Conservation (phyloP, 1,140 invertebrate species). For the Triops cancriformis region DNA sequence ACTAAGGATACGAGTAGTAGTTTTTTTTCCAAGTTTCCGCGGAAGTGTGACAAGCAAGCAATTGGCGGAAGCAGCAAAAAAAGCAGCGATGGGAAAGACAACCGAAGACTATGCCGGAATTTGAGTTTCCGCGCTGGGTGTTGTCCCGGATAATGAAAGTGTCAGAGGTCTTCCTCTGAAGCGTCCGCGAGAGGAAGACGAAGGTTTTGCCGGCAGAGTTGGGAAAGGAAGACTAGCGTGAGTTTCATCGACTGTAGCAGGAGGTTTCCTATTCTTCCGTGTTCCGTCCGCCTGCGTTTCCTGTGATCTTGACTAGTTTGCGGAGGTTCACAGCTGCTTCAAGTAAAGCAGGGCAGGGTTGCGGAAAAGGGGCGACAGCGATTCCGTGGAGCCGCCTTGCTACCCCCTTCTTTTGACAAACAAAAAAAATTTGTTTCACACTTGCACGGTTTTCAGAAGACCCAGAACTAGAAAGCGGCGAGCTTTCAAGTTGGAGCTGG, state of each 20-base stretch:
- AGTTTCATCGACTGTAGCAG: slow-evolving; percentile 3
- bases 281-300: slow-evolving; percentile 11
- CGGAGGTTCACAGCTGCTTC: background rate
- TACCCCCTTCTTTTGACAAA: background rate
- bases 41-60: background rate
- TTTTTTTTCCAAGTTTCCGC: background rate
- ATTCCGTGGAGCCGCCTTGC: slow-evolving; percentile 1
- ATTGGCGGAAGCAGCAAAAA: background rate
- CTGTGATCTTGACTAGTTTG: slow-evolving; percentile 1
- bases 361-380: background rate
- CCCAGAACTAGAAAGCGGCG: background rate
- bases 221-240: background rate
- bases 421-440: background rate
- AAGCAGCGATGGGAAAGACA: background rate
- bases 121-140: slow-evolving; percentile 12
- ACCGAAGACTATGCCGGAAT: background rate
- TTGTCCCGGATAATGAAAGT: slow-evolving; percentile 13
- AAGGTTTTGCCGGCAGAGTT: background rate
- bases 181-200: slow-evolving; percentile 11
- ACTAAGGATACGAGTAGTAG: background rate
- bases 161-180: slow-evolving; percentile 9
- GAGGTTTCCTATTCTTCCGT: slow-evolving; percentile 13
- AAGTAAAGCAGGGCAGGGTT: background rate
- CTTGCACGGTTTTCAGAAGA: background rate
- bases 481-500: background rate